These are phyloP conservation scores for Phainopepla nitens DNA, from an alignment of 2,113 vertebrate genomes.

Conservation along the genomic window DNA sequence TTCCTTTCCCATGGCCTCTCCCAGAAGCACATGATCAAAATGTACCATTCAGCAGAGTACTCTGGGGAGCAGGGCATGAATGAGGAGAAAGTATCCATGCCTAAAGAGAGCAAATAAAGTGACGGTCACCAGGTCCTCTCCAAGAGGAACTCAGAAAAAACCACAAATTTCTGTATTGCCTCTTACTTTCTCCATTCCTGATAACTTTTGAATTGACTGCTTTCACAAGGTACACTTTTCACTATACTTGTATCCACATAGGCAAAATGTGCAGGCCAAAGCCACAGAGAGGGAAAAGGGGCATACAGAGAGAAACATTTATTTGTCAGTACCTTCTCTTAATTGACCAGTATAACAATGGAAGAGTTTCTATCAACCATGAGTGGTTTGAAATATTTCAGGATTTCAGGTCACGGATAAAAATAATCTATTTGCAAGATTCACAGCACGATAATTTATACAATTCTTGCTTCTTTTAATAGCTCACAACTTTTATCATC, in stretches of 20 bases:
- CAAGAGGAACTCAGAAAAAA: not conserved
- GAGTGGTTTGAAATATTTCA: not conserved
- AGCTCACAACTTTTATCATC: not conserved
- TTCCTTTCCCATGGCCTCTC: not conserved
- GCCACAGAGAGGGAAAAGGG: not conserved
- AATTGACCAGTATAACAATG: not conserved
- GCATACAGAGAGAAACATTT: not conserved
- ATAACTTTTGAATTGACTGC: not conserved
- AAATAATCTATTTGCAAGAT: not conserved
- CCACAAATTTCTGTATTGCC: not conserved
- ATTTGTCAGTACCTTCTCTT: not conserved
- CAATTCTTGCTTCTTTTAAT: not conserved
- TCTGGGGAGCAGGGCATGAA: not conserved
- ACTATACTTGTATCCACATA: not conserved
- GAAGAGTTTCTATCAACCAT: not conserved
- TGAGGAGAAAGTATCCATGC: not conserved
- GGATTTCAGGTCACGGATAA: not conserved
- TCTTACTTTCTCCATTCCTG: not conserved
- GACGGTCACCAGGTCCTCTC: fast-evolving
- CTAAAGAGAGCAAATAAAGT: not conserved
- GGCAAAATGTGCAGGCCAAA: not conserved
- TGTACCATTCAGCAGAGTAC: not conserved
- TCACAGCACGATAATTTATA: not conserved
- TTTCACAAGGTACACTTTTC: not conserved
- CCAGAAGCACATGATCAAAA: not conserved